Evolutionary conservation across 2,888 invertebrate genomes (phyloP), one percentile per base, ranked within the genome.

Genomic region (Drosophila kambysellisi): DNA sequence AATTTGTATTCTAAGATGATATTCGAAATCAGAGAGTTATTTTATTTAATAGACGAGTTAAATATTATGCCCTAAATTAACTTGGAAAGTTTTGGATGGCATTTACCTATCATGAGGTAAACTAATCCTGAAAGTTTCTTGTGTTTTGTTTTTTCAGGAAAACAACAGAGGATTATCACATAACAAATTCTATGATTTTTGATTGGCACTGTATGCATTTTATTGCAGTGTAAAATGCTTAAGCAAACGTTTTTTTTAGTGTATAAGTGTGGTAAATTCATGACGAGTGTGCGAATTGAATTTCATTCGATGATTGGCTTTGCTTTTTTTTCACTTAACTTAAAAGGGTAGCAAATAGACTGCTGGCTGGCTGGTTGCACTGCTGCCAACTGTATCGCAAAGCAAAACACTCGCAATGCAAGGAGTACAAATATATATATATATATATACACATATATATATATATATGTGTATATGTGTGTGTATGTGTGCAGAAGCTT

Each of bases 251-350:
- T n/a, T n/a, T n/a, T 12, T n/a, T 12, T 7, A 29, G 54, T 54
- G 54, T 17, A 12, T 11, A 20, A 20, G 11, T 30, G 7, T 25
- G 12, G 15, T 25, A 15, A 46, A 54, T 46, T 20, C 30, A 41
- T 39, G 51, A 20, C 35, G 50, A 39, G 48, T 64, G 63, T 70
- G 51, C 54, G 52, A 54, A 54, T 56, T 56, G 82, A 72, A 73
- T 71, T 79, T 74, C 72, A 79, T 76, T 69, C 35, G 57, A 70
- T 81, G 78, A 83, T 87, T 87, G 65, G 56, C 64, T 25, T 5
- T 54, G 35, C 11, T 17, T 37, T 15, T 30, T 73, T 65, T 87
- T 61, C 57, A 71, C 61, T 80, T 62, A 62, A 57, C 41, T 37
- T 74, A 61, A 82, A 82, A 74, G 74, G 70, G 65, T 79, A 63